Conservation (phyloP, 2,113 vertebrate species). For the Balaenoptera acutorostrata region DNA sequence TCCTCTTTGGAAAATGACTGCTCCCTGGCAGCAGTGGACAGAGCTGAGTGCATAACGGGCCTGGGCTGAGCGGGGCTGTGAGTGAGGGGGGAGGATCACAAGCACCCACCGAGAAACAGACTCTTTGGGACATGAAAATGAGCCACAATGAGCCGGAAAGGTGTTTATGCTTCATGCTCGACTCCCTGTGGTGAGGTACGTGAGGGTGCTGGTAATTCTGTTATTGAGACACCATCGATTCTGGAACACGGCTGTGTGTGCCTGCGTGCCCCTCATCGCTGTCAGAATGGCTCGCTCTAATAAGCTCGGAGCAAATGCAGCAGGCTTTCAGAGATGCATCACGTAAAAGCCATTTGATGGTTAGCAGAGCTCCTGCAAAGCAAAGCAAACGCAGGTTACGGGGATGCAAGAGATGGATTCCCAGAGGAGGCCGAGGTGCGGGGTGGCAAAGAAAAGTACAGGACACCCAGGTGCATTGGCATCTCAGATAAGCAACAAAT, state of each 20-base stretch:
- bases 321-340: rapidly evolving
- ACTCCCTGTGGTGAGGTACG: rapidly evolving
- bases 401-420: not conserved
- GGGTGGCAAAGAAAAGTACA: rapidly evolving
- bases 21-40: not conserved
- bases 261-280: rapidly evolving
- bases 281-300: not conserved
- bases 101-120: rapidly evolving
- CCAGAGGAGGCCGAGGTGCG: rapidly evolving
- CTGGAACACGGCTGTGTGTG: rapidly evolving
- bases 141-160: not conserved
- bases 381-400: not conserved
- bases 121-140: not conserved
- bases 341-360: not conserved
- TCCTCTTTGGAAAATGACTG: not conserved
- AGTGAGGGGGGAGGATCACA: not conserved
- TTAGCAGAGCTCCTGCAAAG: not conserved
- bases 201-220: not conserved
- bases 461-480: rapidly evolving
- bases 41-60: rapidly evolving
- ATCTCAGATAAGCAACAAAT: no score
- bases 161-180: not conserved
- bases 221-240: rapidly evolving
- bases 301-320: not conserved
- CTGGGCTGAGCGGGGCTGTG: no score